Evolutionary conservation across 2,113 vertebrate genomes (phyloP), one percentile per base, ranked within the genome.

Genomic region (Micronycteris hirsuta): DNA sequence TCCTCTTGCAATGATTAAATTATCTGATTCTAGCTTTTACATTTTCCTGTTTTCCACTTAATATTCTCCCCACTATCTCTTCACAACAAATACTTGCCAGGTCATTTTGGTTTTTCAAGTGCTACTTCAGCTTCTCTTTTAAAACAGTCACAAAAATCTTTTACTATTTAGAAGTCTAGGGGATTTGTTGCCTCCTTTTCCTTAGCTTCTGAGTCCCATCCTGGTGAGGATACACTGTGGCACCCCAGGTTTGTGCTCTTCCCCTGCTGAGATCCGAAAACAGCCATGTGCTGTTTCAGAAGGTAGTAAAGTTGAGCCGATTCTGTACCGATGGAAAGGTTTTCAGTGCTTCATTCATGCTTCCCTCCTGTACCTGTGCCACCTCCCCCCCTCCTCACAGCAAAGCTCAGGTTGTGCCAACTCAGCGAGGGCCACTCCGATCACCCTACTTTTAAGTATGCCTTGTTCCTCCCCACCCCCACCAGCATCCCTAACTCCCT

Each of bases 1-100:
- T 96, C 82, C 26, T 91, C 89, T 83, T 78, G 86, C 24, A 28
- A 41, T 96, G 94, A 96, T 96, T 94, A 91, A 88, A 74, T 89
- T 89, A 67, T 91, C 83, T 94, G 74, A 77, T 70, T 88, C 89
- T 41, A 56, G 78, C 47, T 47, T 78, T 86, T 76, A 19, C 22
- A 9, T 83, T 81, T 65, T 41, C 63, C 54, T 38, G 4, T 49
- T 93, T 80, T 28, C 82, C 45, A 43, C 65, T 95, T 94, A 96
- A 83, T 91, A 89, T 91, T 94, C 73, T 96, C 67, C 2, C 41
- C 43, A 36, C 54, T 56, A 0, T 24, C 54, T 70, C 95, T 43
- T 94, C 36, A 17, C 84, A 68, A 67, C 45, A 93, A 85, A 76
- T 77, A 38, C 33, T 87, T 86, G n/a, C 63, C 26, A 10, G 56